Base-by-base conservation (phyloP, 2,888 invertebrate species). In the Lymantria monacha region DNA sequence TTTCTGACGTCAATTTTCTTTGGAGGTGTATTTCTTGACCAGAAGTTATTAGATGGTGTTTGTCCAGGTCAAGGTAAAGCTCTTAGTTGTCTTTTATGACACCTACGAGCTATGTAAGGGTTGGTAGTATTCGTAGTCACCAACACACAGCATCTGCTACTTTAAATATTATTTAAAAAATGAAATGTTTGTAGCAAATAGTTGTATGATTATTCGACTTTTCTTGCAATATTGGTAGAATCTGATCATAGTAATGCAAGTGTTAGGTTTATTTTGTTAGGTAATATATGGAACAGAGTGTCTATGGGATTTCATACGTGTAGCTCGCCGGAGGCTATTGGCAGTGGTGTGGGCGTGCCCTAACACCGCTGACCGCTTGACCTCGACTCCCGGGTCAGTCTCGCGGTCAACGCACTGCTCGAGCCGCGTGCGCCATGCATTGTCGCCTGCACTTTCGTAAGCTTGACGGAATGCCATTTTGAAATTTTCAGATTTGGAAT, bases 301-400 rank as follows among this genome's bases (percentile, higher is more conserved):
- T 9, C 10, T 33, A 33, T 10, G 33, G 33, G 33, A 33, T 33
- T n/a, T 12, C n/a, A 38, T 14, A 42, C 46, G 44, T 57, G 60
- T 55, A 60, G 61, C 52, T 61, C 47, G 66, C 74, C 70, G 69
- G 54, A 57, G 75, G 74, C 69, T 74, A 69, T 64, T 63, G 69
- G 65, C 63, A 65, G 67, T 56, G 38, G 70, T 74, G 82, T 81
- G 60, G 78, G 81, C 76, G 75, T 69, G 72, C 69, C 77, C 69
- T 74, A 72, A 74, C 77, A 76, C 76, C 76, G 76, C 67, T 87
- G 87, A 85, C 87, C 88, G 86, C 82, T 72, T 88, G 88, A 85
- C 87, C 87, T 82, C 85, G 79, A 78, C 75, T 74, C 77, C 70
- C 76, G 72, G 84, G 81, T 79, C 79, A 73, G 60, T 54, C 66